Evolutionary conservation across 2,797 vertebrate species (phyloP).

Genomic region (Enteromius afrohamiltoni): DNA sequence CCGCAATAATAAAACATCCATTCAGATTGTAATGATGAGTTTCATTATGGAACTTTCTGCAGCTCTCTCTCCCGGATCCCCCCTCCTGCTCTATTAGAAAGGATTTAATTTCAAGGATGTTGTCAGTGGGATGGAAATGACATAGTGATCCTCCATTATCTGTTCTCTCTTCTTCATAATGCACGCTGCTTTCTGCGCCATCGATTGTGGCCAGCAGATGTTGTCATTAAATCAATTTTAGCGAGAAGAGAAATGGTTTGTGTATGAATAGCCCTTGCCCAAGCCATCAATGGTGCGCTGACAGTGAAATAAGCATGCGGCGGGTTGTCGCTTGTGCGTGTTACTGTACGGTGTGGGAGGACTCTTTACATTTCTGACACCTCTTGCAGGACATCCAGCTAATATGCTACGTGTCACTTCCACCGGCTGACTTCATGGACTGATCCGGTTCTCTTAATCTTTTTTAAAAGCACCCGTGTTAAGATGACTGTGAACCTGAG

Average conservation of each 20-base stretch:
- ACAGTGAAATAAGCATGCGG: constrained; percentile 72
- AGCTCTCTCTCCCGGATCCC: constrained; percentile 7
- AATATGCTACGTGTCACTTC: constrained; percentile 20
- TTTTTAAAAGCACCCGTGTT: constrained; percentile 15
- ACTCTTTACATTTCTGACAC: constrained; percentile 9
- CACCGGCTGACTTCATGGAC: constrained; percentile 15
- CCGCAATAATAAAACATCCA: constrained; percentile 38
- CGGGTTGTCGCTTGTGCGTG: constrained; percentile 52
- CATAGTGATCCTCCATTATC: constrained; percentile 79
- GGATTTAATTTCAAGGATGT: constrained; percentile 69
- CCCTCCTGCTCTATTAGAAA: constrained; percentile 52
- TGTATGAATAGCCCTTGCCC: constrained; percentile 76
- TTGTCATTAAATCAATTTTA: constrained; percentile 83
- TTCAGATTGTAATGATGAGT: constrained; percentile 40
- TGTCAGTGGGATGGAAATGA: constrained; percentile 76
- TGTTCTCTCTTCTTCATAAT: constrained; percentile 77
- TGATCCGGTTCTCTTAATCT: constrained; percentile 12
- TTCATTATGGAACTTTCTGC: constrained; percentile 40
- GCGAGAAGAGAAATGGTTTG: constrained; percentile 78
- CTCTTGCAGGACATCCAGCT: constrained; percentile 32
- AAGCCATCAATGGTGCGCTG: constrained; percentile 68
- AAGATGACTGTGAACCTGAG: constrained; percentile 6
- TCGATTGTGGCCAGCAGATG: constrained; percentile 77
- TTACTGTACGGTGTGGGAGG: constrained; percentile 22
- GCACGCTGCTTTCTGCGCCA: constrained; percentile 73